A percentile compares a stretch with the other conserved stretches of the same genome.
phyloP scores from a whole-genome alignment of 2,888 invertebrate species.

The Hylaea fasciaria region DNA sequence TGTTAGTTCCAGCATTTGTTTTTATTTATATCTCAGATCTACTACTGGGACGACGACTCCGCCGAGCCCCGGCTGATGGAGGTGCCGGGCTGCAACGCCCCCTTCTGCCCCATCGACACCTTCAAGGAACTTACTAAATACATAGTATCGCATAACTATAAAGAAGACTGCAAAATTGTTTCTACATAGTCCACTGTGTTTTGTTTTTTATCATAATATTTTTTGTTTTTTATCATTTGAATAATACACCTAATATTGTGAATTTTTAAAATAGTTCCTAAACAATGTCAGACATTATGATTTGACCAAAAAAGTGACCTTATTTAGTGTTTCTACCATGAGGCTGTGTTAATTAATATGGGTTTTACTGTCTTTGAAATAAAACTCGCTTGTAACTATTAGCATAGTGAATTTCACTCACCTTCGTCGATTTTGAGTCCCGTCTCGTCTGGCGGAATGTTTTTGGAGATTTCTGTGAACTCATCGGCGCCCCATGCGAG shows the following conservation, averaged over 20 bases:
- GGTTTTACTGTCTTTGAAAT: conserved; percentile 47
- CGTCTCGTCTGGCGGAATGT: conserved; percentile 94
- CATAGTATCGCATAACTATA: conserved; percentile 72
- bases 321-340: conserved; percentile 43
- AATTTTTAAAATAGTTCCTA: conserved; percentile 18
- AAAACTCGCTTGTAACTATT: conserved; percentile 46
- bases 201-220: conserved; percentile 13
- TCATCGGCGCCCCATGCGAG: conserved; percentile 94
- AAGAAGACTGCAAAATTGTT: conserved; percentile 72
- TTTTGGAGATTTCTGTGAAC: conserved; percentile 92
- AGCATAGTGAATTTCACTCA: conserved; percentile 61
- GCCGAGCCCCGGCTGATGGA: conserved; percentile 77
- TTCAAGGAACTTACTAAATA: conserved; percentile 78
- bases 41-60: conserved; percentile 82
- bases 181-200: conserved; percentile 49
- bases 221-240: conserved; percentile 1
- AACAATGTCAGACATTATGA: background rate
- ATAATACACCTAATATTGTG: conserved; percentile 4
- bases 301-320: conserved; percentile 1
- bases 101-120: conserved; percentile 79
- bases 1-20: background rate
- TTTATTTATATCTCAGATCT: conserved; percentile 68
- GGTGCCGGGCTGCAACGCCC: conserved; percentile 80
- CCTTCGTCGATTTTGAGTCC: conserved; percentile 93
- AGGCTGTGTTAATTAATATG: conserved; percentile 60